phyloP scores from a whole-genome alignment of 2,113 vertebrate species.

The Takifugu bimaculatus region DNA sequence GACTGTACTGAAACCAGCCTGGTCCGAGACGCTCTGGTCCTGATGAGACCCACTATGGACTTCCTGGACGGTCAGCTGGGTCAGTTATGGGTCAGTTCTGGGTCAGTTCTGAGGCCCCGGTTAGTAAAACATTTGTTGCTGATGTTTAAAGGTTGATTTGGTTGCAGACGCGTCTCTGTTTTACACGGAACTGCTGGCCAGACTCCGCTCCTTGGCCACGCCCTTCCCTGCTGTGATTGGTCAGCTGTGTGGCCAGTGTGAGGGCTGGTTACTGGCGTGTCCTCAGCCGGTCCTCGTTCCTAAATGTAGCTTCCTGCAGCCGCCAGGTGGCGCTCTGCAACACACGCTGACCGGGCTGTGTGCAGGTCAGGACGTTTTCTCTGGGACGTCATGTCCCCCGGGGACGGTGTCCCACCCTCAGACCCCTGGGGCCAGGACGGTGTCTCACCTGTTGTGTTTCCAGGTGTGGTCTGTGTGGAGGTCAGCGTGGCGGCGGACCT shows the following conservation, averaged over 20 bases:
- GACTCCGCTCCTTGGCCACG: conserved; percentile 65
- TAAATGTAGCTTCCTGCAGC: conserved; percentile 74
- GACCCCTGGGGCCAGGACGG: no score
- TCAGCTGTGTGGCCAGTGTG: conserved; percentile 74
- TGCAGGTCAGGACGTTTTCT: conserved; percentile 59
- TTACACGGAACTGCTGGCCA: conserved; percentile 73
- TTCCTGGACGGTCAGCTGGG: conserved; percentile 64
- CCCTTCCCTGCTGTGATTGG: conserved; percentile 66
- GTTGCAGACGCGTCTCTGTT: conserved; percentile 68
- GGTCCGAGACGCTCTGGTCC: conserved; percentile 71
- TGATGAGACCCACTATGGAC: conserved; percentile 72
- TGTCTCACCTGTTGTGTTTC: neutral
- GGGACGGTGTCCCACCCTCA: no score
- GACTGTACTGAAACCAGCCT: conserved; percentile 71
- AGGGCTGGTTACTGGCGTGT: conserved; percentile 68
- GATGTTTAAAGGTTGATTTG: neutral
- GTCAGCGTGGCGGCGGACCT: conserved; percentile 60
- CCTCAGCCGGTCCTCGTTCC: conserved; percentile 74
- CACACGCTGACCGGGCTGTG: conserved; percentile 64
- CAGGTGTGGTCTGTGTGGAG: conserved; percentile 72
- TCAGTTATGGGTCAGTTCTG: conserved; percentile 30
- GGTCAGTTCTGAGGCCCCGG: no score
- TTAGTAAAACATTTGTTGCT: no score
- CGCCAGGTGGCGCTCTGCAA: conserved; percentile 71
- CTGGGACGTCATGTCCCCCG: no score